These are phyloP conservation scores for Chrysopilus asiliformis DNA, from an alignment of 2,888 invertebrate species.

Conservation along the genomic window DNA sequence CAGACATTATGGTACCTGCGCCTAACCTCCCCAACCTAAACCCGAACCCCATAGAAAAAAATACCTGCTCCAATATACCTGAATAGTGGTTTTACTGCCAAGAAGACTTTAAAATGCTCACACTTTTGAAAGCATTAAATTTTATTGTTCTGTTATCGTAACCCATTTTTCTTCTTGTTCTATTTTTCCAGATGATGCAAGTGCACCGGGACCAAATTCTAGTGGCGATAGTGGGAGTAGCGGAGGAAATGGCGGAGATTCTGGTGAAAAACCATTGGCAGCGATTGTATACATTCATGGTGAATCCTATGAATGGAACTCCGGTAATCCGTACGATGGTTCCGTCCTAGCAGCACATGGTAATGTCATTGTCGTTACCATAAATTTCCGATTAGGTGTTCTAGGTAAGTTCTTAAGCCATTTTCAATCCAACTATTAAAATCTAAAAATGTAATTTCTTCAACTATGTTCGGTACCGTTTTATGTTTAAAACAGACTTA, in stretches of 20 bases:
- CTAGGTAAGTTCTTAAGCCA: conserved; percentile 70
- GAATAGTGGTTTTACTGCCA: too few species aligned
- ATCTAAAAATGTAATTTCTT: too few species aligned
- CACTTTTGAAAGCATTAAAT: too few species aligned
- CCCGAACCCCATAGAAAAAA: too few species aligned
- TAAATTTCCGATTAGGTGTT: conserved; percentile 81
- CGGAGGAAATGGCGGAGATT: conserved; percentile 14
- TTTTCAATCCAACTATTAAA: too few species aligned
- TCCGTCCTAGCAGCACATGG: conserved; percentile 88
- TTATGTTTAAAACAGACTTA: too few species aligned
- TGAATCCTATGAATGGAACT: conserved; percentile 93
- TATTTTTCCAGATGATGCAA: conserved; percentile 11
- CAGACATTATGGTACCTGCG: too few species aligned
- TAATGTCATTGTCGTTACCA: conserved; percentile 76
- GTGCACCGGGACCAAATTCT: conserved; percentile 4
- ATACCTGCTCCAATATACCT: too few species aligned
- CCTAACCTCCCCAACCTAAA: too few species aligned
- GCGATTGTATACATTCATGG: conserved; percentile 86
- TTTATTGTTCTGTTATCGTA: too few species aligned
- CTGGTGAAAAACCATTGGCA: conserved; percentile 42
- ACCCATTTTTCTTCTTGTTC: conserved; percentile 4
- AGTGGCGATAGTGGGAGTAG: conserved; percentile 2
- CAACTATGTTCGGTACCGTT: too few species aligned
- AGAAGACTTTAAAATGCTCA: too few species aligned
- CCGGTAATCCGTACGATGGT: conserved; percentile 95